Conservation (phyloP, 2,113 vertebrate species). For the Podiceps cristatus region DNA sequence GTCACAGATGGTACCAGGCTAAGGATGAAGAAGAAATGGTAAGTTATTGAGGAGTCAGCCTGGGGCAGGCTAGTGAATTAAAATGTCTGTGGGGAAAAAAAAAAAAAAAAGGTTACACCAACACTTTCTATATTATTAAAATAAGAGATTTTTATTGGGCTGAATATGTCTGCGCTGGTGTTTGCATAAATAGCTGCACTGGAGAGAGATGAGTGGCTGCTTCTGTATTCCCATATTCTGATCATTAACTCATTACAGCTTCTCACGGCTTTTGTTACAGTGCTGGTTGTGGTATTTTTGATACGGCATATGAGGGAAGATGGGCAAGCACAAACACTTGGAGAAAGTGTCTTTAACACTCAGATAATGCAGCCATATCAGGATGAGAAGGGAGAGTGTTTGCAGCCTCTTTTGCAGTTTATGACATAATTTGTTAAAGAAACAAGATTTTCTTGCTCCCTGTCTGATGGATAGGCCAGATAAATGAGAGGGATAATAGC, state of each 20-base stretch:
- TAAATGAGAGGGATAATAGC: conserved; percentile 42
- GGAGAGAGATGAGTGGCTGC: not conserved
- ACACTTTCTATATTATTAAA: not conserved
- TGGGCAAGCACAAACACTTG: not conserved
- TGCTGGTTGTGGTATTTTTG: not conserved
- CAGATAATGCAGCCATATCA: not conserved
- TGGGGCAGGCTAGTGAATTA: conserved; percentile 1
- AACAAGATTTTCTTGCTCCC: conserved; percentile 27
- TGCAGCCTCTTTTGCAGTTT: not conserved
- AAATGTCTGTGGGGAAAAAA: not conserved
- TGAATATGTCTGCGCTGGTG: not conserved
- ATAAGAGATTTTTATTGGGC: conserved; percentile 26
- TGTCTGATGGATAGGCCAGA: not conserved
- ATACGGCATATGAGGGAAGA: not conserved
- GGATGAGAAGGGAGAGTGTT: not conserved
- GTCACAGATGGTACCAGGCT: not conserved
- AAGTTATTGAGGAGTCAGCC: not conserved
- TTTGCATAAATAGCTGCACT: conserved; percentile 2
- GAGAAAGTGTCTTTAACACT: not conserved
- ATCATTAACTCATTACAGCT: not conserved
- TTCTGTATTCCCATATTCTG: not conserved
- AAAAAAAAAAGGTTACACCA: not conserved
- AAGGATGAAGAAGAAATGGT: not conserved
- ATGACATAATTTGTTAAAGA: conserved; percentile 48
- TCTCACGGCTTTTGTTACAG: not conserved